These are phyloP conservation scores for Platyura marginata DNA, from an alignment of 1,140 invertebrate species.

Conservation along the genomic window DNA sequence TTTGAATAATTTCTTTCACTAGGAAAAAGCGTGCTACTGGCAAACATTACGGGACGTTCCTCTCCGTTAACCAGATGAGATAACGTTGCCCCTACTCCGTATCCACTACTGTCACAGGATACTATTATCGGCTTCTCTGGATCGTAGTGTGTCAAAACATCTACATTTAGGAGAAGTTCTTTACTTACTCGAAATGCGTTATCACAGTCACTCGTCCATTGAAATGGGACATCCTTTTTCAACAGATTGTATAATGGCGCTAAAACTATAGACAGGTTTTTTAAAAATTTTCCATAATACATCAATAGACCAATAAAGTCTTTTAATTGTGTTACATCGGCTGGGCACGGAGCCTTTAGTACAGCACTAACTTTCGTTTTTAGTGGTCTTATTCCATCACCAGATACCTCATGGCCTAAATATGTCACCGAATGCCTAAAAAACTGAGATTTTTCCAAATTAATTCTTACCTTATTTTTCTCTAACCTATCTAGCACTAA, in stretches of 20 bases:
- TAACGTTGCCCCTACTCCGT: constrained; percentile 10
- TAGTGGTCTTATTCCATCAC: background rate
- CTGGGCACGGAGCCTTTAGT: constrained; percentile 6
- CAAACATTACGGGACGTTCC: constrained; percentile 21
- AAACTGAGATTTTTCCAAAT: constrained; percentile 12
- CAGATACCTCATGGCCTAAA: constrained; percentile 3
- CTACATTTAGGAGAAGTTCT: constrained; percentile 2
- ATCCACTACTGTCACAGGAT: constrained; percentile 6
- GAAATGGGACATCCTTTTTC: constrained; percentile 7
- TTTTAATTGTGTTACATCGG: constrained; percentile 4
- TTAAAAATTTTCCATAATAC: constrained; percentile 8
- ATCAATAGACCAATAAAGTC: constrained; percentile 7
- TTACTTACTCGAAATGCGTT: constrained; percentile 8
- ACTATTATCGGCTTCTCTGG: constrained; percentile 6
- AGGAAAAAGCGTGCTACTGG: constrained; percentile 17
- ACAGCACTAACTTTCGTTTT: constrained; percentile 8
- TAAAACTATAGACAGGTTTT: constrained; percentile 8
- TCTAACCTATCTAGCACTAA: constrained; percentile 4
- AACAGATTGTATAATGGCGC: constrained; percentile 11
- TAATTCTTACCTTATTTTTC: constrained; percentile 8
- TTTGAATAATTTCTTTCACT: constrained; percentile 25
- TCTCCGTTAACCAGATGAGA: constrained; percentile 10
- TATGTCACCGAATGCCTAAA: constrained; percentile 11
- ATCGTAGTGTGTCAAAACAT: constrained; percentile 6
- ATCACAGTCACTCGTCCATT: constrained; percentile 6